Base-by-base conservation (phyloP, 2,888 invertebrate species). In the Ophion costatus region DNA sequence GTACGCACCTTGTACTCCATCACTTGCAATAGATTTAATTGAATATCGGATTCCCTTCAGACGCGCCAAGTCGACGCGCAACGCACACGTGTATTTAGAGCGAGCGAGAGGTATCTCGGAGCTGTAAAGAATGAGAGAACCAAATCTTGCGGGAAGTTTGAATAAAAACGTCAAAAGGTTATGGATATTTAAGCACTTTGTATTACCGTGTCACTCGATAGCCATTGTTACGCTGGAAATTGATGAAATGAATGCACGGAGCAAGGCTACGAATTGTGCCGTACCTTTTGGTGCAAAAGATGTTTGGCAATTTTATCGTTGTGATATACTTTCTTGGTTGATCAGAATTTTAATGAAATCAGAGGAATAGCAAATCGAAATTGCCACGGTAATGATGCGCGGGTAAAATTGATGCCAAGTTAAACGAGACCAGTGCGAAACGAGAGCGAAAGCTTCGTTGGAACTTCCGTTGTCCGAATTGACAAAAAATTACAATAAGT, bases 121-220 rank as follows among this genome's bases (percentile, higher is more conserved):
- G 20, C 20, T n/a, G n/a, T 59, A 14, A 33, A 57, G n/a, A 71
- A 59, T 14, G 45, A 74, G 17, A 70, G 29, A n/a, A 70, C n/a
- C 33, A 59, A 67, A 7, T 38, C 24, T 2, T 20, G n/a, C 42
- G 14, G 24, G 9, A 61, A 4, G 29, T 42, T 33, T 61, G 17
- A 38, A 24, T 64, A 77, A 51, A 29, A 67, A 51, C 70, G 63
- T 63, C 33, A 61, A 70, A 10, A 78, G 45, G 24, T 70, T 78
- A 78, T 61, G 38, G 59, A 78, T 78, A 78, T 61, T 78, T 78
- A 61, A 61, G 2, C 70, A 70, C 70, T 79, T 51, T 64, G 70
- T 79, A 70, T 70, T 78, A 78, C 61, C 61, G 20, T 33, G 51
- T 75, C 70, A 70, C 61, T 70, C 63, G 61, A 78, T 78, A 78